These are phyloP conservation scores for Phocides pigmalion DNA, from an alignment of 1,140 invertebrate genomes.

Conservation along the genomic window DNA sequence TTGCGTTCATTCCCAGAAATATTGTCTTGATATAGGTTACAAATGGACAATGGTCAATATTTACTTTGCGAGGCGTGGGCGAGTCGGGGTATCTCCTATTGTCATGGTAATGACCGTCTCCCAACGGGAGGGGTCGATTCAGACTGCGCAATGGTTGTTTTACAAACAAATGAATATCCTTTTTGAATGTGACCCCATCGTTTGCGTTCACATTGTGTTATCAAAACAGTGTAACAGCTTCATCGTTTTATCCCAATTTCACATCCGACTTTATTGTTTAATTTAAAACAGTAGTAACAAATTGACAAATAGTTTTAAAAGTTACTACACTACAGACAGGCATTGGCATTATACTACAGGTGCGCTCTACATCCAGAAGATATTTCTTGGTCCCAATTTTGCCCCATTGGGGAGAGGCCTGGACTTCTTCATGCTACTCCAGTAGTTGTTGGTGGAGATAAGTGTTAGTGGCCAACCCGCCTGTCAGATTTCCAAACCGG, in stretches of 20 bases:
- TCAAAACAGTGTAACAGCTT: constrained; percentile 31
- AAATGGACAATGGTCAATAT: constrained; percentile 47
- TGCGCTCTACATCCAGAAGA: too few relatives aligned
- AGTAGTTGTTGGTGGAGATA: too few relatives aligned
- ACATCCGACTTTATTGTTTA: too few relatives aligned
- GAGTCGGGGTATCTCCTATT: constrained; percentile 30
- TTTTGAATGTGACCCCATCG: constrained; percentile 28
- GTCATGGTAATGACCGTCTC: constrained; percentile 41
- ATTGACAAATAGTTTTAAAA: too few relatives aligned
- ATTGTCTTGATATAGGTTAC: background rate
- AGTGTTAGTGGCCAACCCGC: too few relatives aligned
- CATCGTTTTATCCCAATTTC: constrained; percentile 18
- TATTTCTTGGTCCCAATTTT: too few relatives aligned
- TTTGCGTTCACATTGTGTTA: constrained; percentile 22
- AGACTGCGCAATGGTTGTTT: constrained; percentile 31
- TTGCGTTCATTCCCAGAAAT: background rate
- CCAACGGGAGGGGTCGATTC: constrained; percentile 19
- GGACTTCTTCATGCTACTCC: too few relatives aligned
- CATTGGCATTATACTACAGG: too few relatives aligned
- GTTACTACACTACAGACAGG: too few relatives aligned
- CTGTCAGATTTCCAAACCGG: too few relatives aligned
- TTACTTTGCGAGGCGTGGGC: constrained; percentile 33
- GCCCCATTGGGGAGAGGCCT: too few relatives aligned
- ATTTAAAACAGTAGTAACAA: too few relatives aligned
- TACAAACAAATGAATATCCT: constrained; percentile 37